Evolutionary conservation across 1,140 invertebrate species (phyloP).

Genomic region (Scylla paramamosain): DNA sequence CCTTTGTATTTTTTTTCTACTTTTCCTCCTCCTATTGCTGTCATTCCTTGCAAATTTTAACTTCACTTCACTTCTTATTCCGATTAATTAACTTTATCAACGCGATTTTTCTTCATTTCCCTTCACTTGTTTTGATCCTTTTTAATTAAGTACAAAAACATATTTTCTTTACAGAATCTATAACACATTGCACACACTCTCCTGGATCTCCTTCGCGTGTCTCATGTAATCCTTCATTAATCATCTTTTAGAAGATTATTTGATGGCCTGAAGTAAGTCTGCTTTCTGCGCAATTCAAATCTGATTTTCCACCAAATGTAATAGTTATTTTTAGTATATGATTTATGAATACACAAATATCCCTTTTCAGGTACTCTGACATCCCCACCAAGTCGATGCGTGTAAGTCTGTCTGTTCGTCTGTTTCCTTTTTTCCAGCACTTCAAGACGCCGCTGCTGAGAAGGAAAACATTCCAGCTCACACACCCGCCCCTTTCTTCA

Average conservation of each 20-base stretch:
- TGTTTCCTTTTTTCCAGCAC: background rate
- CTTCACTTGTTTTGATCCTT: too few relatives aligned
- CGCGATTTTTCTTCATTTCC: too few relatives aligned
- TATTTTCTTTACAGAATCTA: too few relatives aligned
- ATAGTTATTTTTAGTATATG: too few relatives aligned
- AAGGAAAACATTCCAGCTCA: too few relatives aligned
- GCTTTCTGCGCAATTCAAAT: background rate
- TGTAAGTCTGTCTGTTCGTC: background rate
- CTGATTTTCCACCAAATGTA: background rate
- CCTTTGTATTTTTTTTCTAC: background rate
- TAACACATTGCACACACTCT: background rate
- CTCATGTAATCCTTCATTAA: conserved; percentile 15
- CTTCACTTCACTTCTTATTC: background rate
- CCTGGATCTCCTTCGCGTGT: background rate
- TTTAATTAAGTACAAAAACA: too few relatives aligned
- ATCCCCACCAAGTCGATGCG: background rate
- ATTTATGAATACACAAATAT: too few relatives aligned
- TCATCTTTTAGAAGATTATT: background rate
- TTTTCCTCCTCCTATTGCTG: background rate
- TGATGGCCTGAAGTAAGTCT: background rate
- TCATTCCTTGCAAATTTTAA: background rate
- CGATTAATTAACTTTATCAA: too few relatives aligned
- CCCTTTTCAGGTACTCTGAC: background rate
- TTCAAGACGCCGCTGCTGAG: too few relatives aligned
- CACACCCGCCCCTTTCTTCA: too few relatives aligned